phyloP scores from a whole-genome alignment of 2,797 vertebrate species.

The Hydrocynus forskahlii region DNA sequence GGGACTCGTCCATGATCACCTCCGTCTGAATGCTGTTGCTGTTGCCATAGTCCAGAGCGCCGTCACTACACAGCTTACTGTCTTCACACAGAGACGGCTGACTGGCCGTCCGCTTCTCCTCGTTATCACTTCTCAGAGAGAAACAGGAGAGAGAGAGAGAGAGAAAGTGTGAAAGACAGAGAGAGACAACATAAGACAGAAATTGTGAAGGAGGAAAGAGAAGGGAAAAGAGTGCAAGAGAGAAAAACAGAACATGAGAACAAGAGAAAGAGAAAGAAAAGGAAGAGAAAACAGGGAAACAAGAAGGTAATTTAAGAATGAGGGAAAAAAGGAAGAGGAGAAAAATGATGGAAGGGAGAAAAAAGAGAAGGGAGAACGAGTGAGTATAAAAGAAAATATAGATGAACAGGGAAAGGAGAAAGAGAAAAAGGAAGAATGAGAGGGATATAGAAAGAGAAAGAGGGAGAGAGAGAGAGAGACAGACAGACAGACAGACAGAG shows the following conservation, averaged over 20 bases:
- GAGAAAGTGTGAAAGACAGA: not conserved
- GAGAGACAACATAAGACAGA: not conserved
- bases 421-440: conserved; percentile 1
- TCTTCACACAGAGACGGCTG: conserved; percentile 87
- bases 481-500: not conserved
- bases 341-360: not conserved
- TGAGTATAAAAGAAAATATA: too few relatives aligned
- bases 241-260: not conserved
- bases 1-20: conserved; percentile 88
- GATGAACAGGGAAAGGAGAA: not conserved
- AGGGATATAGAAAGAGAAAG: conserved; percentile 7
- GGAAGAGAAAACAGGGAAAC: not conserved
- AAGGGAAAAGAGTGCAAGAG: not conserved
- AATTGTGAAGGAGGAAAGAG: too few relatives aligned
- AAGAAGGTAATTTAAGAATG: not conserved
- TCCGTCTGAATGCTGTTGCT: conserved; percentile 87
- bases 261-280: not conserved
- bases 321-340: not conserved
- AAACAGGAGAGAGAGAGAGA: not conserved
- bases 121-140: conserved; percentile 79
- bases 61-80: conserved; percentile 85
- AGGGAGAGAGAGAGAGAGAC: not conserved
- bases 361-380: conserved; percentile 5
- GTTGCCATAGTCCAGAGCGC: conserved; percentile 87
- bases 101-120: conserved; percentile 89